A percentile compares a stretch with the other conserved stretches of the same genome.
phyloP scores from a whole-genome alignment of 2,888 invertebrate species.

The Uloborus plumipes region DNA sequence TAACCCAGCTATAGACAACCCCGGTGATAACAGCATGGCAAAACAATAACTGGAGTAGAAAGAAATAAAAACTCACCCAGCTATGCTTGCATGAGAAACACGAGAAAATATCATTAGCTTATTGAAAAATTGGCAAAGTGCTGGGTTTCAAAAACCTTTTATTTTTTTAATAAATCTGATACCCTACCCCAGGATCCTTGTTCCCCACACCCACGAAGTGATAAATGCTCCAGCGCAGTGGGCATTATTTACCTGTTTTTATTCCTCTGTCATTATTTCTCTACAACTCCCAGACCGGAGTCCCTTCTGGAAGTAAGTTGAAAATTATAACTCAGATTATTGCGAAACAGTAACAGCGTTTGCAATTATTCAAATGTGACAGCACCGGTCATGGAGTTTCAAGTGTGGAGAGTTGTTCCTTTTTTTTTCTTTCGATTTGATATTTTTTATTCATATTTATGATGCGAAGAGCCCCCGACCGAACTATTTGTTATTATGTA shows the following conservation, averaged over 20 bases:
- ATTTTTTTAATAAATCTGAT: constrained; percentile 5
- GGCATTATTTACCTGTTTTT: constrained; percentile 55
- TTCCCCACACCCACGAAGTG: constrained; percentile 22
- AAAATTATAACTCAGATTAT: constrained; percentile 54
- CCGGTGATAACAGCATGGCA: background rate
- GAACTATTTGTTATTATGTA: constrained; percentile 62
- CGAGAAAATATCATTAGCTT: constrained; percentile 59
- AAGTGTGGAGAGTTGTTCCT: background rate
- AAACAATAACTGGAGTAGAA: constrained; percentile 18
- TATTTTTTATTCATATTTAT: constrained; percentile 35
- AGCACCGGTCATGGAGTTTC: constrained; percentile 22
- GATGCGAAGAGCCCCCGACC: constrained; percentile 36
- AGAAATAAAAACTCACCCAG: constrained; percentile 21
- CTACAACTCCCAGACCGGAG: background rate
- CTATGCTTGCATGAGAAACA: background rate
- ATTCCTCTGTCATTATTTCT: constrained; percentile 40
- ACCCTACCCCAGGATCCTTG: constrained; percentile 21
- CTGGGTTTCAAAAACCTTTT: constrained; percentile 12
- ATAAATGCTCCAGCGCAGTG: constrained; percentile 23
- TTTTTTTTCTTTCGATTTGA: constrained; percentile 9
- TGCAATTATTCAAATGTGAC: constrained; percentile 63
- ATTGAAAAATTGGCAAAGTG: constrained; percentile 53
- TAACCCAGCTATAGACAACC: constrained; percentile 30
- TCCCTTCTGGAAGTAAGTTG: constrained; percentile 48
- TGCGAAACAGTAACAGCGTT: constrained; percentile 8